Percentiles rank a stretch among this genome's conserved stretches.
Evolutionary conservation across 2,797 vertebrate species (phyloP).

Genomic region (Malacoraja senta): DNA sequence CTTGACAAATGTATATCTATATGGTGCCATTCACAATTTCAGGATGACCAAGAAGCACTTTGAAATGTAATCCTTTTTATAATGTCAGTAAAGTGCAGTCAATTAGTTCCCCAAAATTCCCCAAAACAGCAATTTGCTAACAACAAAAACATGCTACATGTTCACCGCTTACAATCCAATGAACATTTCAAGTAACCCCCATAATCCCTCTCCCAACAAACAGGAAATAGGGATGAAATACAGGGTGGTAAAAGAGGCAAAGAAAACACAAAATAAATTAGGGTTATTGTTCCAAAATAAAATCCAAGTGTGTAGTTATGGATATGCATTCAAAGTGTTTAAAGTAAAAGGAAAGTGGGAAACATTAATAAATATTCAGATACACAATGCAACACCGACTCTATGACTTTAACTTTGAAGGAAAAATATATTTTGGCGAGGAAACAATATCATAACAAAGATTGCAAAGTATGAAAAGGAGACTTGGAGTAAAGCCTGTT

Average conservation of each 20-base stretch:
- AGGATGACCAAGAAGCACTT: not conserved
- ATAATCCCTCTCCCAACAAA: too few species aligned
- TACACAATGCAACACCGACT: too few species aligned
- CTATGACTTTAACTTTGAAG: not conserved
- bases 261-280: not conserved
- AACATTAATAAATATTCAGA: not conserved
- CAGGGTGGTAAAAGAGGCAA: not conserved
- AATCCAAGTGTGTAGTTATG: not conserved
- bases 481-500: not conserved
- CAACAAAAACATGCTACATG: not conserved
- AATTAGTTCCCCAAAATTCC: not conserved
- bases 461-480: not conserved
- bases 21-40: not conserved
- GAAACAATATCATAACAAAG: not conserved
- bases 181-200: too few species aligned
- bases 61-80: not conserved
- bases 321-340: not conserved
- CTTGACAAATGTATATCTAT: not conserved
- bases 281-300: not conserved
- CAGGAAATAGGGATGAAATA: not conserved
- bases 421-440: not conserved
- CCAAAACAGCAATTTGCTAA: not conserved
- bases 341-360: not conserved
- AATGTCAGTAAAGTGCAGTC: not conserved
- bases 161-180: not conserved